These are phyloP conservation scores for Invenusta paracnida DNA, from an alignment of 2,888 invertebrate species.

Conservation along the genomic window DNA sequence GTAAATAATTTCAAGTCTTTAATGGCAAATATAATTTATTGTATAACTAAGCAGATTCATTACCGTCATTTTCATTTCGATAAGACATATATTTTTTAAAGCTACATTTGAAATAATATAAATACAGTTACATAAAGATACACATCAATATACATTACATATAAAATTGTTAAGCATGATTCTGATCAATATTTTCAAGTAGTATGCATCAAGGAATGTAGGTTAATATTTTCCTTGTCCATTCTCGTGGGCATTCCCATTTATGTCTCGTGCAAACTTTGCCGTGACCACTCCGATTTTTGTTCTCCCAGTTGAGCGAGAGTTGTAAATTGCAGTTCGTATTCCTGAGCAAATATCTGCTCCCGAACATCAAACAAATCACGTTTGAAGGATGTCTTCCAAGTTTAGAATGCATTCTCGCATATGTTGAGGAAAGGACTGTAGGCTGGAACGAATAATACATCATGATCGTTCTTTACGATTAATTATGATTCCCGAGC, in stretches of 20 bases:
- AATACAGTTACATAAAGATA: background rate
- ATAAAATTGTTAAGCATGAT: background rate
- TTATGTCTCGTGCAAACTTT: too few relatives aligned
- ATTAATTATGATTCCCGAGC: background rate
- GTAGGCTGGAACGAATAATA: background rate
- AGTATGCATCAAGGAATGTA: background rate
- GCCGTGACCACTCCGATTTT: background rate
- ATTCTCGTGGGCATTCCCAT: too few relatives aligned
- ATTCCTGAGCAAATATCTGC: background rate
- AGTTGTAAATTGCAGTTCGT: background rate
- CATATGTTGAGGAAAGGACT: background rate
- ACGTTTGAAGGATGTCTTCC: background rate
- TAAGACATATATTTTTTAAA: background rate
- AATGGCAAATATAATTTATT: too few relatives aligned
- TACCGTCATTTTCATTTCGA: background rate
- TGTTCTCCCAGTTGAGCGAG: background rate
- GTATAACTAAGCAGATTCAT: too few relatives aligned
- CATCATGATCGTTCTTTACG: background rate
- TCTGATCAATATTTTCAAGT: background rate
- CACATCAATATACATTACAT: background rate
- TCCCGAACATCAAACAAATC: background rate
- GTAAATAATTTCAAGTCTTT: too few relatives aligned
- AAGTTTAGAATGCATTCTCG: background rate
- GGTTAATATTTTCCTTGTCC: background rate
- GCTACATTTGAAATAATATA: background rate